Conservation (phyloP, 1,140 invertebrate genomes). For the Nasonia vitripennis region DNA sequence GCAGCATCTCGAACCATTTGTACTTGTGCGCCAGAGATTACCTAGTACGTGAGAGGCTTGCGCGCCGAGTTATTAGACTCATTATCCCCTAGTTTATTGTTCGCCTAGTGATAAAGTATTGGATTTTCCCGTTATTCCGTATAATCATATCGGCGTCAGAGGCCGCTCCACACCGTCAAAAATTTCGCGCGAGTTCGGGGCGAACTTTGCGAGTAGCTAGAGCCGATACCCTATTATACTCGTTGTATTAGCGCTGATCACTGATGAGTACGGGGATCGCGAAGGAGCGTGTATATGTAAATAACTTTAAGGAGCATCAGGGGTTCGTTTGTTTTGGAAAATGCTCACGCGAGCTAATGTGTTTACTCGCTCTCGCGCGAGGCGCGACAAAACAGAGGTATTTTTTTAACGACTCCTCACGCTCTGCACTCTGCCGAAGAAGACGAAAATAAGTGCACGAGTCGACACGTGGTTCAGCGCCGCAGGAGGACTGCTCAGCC, state of each 20-base stretch:
- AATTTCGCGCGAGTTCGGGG: too few relatives aligned
- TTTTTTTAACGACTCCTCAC: background rate
- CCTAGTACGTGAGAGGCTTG: constrained; percentile 67
- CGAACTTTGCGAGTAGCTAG: too few relatives aligned
- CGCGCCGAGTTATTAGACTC: constrained; percentile 64
- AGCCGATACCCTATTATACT: too few relatives aligned
- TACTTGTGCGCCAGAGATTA: constrained; percentile 63
- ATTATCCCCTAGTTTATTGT: constrained; percentile 62
- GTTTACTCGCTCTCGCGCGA: background rate
- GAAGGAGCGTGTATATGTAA: too few relatives aligned
- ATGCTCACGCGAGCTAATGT: background rate
- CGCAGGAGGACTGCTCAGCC: background rate
- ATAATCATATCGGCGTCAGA: too few relatives aligned
- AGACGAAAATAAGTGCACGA: background rate
- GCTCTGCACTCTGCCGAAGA: background rate
- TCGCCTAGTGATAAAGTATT: constrained; percentile 35
- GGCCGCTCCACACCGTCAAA: too few relatives aligned
- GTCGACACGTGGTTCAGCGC: constrained; percentile 34
- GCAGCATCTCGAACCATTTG: constrained; percentile 63
- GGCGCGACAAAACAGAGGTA: background rate
- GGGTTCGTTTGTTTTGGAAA: background rate
- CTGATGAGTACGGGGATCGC: too few relatives aligned
- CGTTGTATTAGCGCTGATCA: too few relatives aligned
- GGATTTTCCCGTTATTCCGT: constrained; percentile 15
- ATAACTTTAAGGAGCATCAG: background rate